A percentile compares a stretch with the other conserved stretches of the same genome.
Evolutionary conservation across 2,797 vertebrate genomes (phyloP).

Genomic region (Falco berigora): DNA sequence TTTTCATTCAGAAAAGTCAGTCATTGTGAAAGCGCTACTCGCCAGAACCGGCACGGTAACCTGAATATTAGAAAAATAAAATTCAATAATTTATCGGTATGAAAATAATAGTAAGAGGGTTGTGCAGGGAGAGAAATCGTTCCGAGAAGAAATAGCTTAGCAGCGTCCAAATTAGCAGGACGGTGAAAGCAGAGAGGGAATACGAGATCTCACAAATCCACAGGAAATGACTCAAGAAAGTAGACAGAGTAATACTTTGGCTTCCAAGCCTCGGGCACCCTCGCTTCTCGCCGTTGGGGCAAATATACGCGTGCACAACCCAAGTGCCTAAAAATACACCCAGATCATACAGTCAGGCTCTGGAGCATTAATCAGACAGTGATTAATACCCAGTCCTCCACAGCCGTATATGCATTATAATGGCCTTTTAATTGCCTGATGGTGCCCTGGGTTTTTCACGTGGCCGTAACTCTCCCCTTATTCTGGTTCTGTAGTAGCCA

Average conservation of each 20-base stretch:
- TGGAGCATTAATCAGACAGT: background rate
- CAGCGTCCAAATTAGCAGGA: background rate
- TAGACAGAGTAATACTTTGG: background rate
- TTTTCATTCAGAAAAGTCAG: slow-evolving; percentile 52
- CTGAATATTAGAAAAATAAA: background rate
- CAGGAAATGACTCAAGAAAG: slow-evolving; percentile 31
- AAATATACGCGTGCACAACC: background rate
- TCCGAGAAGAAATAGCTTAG: background rate
- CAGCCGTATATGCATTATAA: background rate
- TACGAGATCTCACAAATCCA: background rate
- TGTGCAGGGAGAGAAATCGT: background rate
- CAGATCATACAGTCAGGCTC: background rate
- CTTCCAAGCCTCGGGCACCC: background rate
- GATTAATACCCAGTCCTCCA: background rate
- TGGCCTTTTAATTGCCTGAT: background rate
- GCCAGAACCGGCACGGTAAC: background rate
- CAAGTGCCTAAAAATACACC: background rate
- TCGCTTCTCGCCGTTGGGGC: background rate
- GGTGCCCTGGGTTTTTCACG: background rate
- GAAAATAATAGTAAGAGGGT: background rate
- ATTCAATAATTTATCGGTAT: background rate
- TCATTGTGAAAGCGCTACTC: background rate
- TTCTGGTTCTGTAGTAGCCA: background rate
- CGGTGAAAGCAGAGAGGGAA: slow-evolving; percentile 24
- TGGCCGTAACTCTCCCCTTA: background rate